A percentile compares a stretch with the other conserved stretches of the same genome.
phyloP scores from a whole-genome alignment of 37 sponge, comb jelly and placozoan species.

The Chondrilla cf. caribensis region DNA sequence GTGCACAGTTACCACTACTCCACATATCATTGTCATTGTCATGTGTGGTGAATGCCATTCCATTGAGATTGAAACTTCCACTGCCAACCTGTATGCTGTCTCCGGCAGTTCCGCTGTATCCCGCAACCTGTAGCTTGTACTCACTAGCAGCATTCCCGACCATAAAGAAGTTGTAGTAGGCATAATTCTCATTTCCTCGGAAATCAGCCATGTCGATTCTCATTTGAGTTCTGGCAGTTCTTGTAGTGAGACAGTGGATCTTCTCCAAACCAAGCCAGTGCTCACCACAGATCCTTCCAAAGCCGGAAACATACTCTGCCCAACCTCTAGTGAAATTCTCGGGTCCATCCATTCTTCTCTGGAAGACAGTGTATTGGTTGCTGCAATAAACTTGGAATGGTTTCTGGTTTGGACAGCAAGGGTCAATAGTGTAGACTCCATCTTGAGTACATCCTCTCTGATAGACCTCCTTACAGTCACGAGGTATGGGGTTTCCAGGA shows the following conservation, averaged over 20 bases:
- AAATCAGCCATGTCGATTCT: not conserved
- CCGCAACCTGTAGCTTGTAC: not conserved
- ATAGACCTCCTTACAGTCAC: not conserved
- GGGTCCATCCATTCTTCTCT: conserved; percentile 9
- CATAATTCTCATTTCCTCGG: not conserved
- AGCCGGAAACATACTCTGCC: not conserved
- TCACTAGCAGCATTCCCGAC: not conserved
- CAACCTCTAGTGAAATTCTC: not conserved
- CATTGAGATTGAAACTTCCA: not conserved
- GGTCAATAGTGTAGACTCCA: conserved; percentile 14
- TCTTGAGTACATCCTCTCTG: not conserved
- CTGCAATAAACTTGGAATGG: not conserved
- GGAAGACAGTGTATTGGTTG: not conserved
- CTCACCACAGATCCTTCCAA: not conserved
- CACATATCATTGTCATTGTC: not conserved
- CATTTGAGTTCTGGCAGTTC: not conserved
- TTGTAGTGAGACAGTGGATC: conserved; percentile 3
- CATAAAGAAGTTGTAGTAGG: not conserved
- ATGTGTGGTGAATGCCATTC: not conserved
- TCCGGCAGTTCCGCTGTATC: conserved; percentile 2
- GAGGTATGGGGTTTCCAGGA: too few species aligned
- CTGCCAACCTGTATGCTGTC: not conserved
- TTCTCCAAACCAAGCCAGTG: conserved; percentile 22
- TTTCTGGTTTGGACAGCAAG: not conserved
- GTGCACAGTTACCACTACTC: conserved; percentile 7